A percentile compares a stretch with the other conserved stretches of the same genome.
Conservation (phyloP, 2,888 invertebrate genomes). For the Eulithis testata region DNA sequence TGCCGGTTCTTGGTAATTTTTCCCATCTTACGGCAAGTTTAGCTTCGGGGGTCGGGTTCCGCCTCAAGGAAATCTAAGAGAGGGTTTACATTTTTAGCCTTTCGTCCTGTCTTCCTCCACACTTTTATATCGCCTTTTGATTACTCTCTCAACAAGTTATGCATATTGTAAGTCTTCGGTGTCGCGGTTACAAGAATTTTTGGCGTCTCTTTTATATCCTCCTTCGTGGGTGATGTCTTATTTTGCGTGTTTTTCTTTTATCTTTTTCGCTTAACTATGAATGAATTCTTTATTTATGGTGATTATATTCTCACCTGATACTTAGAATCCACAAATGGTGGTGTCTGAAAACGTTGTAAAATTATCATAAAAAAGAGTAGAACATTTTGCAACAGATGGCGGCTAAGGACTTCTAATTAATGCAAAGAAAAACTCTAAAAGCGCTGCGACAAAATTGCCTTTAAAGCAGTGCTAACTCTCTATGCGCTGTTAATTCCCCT, state of each 20-base stretch:
- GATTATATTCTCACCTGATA: constrained; percentile 49
- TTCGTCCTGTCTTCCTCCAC: constrained; percentile 80
- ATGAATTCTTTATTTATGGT: constrained; percentile 65
- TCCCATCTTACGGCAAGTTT: constrained; percentile 82
- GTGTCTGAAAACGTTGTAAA: constrained; percentile 13
- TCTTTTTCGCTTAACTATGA: constrained; percentile 69
- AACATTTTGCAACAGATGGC: constrained; percentile 24
- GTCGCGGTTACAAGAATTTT: constrained; percentile 71
- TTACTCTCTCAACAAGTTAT: constrained; percentile 84
- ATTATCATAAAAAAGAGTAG: constrained; percentile 27
- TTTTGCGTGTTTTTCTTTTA: constrained; percentile 69
- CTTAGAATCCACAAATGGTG: constrained; percentile 29
- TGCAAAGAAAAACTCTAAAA: constrained; percentile 37
- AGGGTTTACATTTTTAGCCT: constrained; percentile 84
- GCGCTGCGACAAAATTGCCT: constrained; percentile 41
- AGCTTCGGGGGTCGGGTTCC: constrained; percentile 74
- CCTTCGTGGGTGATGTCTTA: constrained; percentile 69
- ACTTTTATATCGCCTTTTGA: constrained; percentile 84
- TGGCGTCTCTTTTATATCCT: constrained; percentile 69
- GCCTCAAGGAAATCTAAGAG: constrained; percentile 78
- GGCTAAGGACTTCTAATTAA: constrained; percentile 31
- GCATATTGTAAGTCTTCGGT: constrained; percentile 80
- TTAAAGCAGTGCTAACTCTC: constrained; percentile 75
- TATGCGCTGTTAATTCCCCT: constrained; percentile 77
- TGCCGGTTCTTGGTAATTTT: constrained; percentile 78